Percentiles rank a stretch among this genome's conserved stretches.
Conservation (phyloP, 2,113 vertebrate genomes). For the Phasianus colchicus region DNA sequence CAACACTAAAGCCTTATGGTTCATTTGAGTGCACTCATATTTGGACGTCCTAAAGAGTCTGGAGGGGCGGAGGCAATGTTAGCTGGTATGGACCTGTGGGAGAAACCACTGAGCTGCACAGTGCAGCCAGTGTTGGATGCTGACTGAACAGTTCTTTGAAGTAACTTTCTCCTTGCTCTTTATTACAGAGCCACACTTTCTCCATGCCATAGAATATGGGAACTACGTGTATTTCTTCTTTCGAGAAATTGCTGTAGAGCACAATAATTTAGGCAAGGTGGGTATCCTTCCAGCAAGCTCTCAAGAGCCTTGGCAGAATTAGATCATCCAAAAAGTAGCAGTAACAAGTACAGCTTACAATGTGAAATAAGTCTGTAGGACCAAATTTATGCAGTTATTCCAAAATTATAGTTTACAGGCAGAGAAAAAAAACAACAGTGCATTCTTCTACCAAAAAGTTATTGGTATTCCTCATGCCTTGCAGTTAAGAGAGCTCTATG, state of each 20-base stretch:
- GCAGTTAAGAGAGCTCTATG: background rate
- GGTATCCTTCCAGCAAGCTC: background rate
- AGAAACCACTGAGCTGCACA: background rate
- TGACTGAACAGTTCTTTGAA: background rate
- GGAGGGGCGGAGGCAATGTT: background rate
- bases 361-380: background rate
- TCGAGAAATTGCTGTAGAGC: conserved; percentile 96
- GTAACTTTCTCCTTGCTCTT: background rate
- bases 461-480: background rate
- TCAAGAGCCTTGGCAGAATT: background rate
- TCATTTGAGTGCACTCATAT: conserved; percentile 7
- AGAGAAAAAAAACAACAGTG: background rate
- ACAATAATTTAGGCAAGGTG: conserved; percentile 98
- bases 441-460: background rate
- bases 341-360: background rate
- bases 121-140: background rate
- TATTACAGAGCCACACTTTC: conserved; percentile 95
- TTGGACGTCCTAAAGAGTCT: background rate
- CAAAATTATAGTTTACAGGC: background rate
- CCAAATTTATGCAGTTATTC: background rate
- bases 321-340: background rate
- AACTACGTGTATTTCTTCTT: conserved; percentile 99
- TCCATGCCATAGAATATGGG: conserved; percentile 97
- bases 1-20: conserved; percentile 30
- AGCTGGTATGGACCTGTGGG: background rate